Percentiles rank a stretch among this genome's conserved stretches.
phyloP scores from a whole-genome alignment of 2,888 invertebrate species.

The Plagodis pulveraria region DNA sequence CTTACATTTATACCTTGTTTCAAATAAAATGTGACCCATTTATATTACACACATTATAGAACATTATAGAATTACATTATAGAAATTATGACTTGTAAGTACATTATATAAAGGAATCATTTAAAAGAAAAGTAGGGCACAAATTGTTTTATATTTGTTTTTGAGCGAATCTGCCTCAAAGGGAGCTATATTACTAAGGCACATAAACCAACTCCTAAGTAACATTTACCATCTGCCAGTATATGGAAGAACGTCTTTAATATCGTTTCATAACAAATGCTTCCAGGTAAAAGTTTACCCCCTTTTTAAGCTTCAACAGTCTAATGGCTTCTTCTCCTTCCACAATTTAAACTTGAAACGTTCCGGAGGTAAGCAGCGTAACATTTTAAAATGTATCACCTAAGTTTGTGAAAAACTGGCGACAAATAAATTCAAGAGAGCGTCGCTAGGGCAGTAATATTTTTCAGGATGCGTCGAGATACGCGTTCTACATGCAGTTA shows the following conservation, averaged over 20 bases:
- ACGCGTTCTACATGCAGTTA: slow-evolving; percentile 5
- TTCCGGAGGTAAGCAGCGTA: slow-evolving; percentile 21
- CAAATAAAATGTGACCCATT: no score
- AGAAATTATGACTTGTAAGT: no score
- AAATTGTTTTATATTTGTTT: no score
- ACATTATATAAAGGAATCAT: no score
- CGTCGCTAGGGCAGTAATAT: slow-evolving; percentile 22
- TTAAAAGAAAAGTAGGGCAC: no score
- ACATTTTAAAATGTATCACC: slow-evolving; percentile 30
- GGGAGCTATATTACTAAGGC: no score
- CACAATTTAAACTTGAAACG: slow-evolving; percentile 25
- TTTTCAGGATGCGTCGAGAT: slow-evolving; percentile 28
- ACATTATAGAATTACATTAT: no score
- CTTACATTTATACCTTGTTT: no score
- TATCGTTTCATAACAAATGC: not conserved
- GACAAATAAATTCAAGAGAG: slow-evolving; percentile 30
- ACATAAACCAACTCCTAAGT: no score
- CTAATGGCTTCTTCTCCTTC: slow-evolving; percentile 22
- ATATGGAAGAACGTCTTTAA: not conserved
- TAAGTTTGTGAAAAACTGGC: slow-evolving; percentile 26
- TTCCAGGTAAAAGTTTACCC: slow-evolving; percentile 8
- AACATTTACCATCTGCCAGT: no score
- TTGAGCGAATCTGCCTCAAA: no score
- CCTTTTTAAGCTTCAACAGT: slow-evolving; percentile 17
- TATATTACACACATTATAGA: no score